Evolutionary conservation across 2,888 invertebrate genomes (phyloP).

Genomic region (Brachyopa scutellaris): DNA sequence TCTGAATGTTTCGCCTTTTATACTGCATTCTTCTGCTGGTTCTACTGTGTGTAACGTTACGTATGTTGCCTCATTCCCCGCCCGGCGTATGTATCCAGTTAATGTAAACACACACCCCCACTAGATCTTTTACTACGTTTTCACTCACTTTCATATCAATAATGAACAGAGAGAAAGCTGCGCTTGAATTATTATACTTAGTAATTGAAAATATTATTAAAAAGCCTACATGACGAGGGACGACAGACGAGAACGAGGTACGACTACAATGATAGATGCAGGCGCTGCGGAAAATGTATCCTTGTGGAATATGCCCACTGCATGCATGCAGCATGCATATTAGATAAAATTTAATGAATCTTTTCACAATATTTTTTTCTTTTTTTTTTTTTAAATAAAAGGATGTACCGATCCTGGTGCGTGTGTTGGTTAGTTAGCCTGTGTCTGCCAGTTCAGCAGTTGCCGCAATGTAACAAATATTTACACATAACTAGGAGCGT

Average conservation of each 20-base stretch:
- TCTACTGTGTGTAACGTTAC: neutral
- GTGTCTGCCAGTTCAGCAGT: neutral
- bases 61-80: neutral
- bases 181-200: slow-evolving; percentile 70
- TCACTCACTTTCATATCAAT: slow-evolving; percentile 71
- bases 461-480: slow-evolving; percentile 39
- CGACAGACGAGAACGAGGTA: slow-evolving; percentile 5
- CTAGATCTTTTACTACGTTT: slow-evolving; percentile 64
- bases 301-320: slow-evolving; percentile 42
- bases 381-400: slow-evolving; percentile 27
- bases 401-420: neutral
- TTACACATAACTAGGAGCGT: slow-evolving; percentile 22
- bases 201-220: slow-evolving; percentile 72
- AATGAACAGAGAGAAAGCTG: slow-evolving; percentile 66
- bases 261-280: slow-evolving; percentile 8
- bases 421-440: neutral
- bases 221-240: slow-evolving; percentile 61
- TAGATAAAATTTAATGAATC: slow-evolving; percentile 68
- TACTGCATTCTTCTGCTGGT: slow-evolving; percentile 50
- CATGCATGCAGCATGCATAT: slow-evolving; percentile 40
- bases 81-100: slow-evolving; percentile 52
- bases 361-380: slow-evolving; percentile 24
- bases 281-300: slow-evolving; percentile 45
- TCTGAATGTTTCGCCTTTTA: slow-evolving; percentile 69
- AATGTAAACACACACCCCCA: slow-evolving; percentile 61